These are phyloP conservation scores for Hypsibius dujardini DNA, from an alignment of 1,140 invertebrate species.

Conservation along the genomic window DNA sequence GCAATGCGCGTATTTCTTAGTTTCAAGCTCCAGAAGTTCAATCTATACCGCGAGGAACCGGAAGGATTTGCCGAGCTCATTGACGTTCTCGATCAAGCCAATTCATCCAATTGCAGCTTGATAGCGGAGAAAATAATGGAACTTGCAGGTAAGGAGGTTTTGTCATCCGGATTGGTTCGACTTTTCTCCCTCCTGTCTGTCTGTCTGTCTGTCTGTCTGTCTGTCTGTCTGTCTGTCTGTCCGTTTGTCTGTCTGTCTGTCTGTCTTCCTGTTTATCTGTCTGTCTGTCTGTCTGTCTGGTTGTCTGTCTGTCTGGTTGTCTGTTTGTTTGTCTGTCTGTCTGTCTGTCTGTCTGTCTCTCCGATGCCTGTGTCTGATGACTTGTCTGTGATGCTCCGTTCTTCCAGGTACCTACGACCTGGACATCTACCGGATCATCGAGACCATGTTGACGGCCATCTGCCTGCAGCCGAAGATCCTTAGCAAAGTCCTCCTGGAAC, in stretches of 20 bases:
- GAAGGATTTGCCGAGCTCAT: conserved; percentile 97
- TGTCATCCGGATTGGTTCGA: too few relatives aligned
- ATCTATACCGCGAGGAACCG: conserved; percentile 91
- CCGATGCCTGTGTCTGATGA: too few relatives aligned
- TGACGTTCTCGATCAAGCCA: conserved; percentile 70
- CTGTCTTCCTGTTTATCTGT: too few relatives aligned
- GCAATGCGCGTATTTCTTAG: conserved; percentile 41
- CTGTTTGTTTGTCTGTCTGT: too few relatives aligned
- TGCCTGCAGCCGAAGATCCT: neutral
- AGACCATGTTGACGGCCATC: conserved; percentile 7
- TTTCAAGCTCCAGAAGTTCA: conserved; percentile 98
- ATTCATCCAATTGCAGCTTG: conserved; percentile 28
- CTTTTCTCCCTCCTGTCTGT: too few relatives aligned
- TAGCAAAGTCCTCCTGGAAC: neutral
- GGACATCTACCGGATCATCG: conserved; percentile 8
- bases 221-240: too few relatives aligned
- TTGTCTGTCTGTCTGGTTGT: too few relatives aligned
- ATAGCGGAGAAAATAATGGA: conserved; percentile 33
- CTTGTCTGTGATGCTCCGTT: too few relatives aligned
- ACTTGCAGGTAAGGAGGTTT: conserved; percentile 48
- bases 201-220: too few relatives aligned
- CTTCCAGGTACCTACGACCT: neutral
- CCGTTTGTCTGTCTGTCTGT: too few relatives aligned
- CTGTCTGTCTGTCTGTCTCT: too few relatives aligned
- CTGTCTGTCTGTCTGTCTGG: too few relatives aligned